Evolutionary conservation across 2,797 vertebrate species (phyloP).

Genomic region (Galago senegalensis): DNA sequence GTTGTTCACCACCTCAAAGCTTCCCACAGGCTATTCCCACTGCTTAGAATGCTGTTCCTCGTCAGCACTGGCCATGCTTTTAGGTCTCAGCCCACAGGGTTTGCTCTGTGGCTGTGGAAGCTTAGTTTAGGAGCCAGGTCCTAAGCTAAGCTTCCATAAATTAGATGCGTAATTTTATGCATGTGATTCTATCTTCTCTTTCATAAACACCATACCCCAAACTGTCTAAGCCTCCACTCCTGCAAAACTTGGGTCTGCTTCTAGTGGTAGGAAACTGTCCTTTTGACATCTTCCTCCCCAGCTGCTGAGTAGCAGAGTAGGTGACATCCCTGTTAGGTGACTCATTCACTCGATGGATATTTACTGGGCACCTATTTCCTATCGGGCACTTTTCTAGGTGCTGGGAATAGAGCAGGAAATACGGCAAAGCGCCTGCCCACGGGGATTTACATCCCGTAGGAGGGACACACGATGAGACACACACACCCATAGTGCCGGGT

Average conservation of each 20-base stretch:
- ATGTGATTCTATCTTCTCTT: background rate
- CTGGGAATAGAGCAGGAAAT: background rate
- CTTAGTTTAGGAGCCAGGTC: too few relatives aligned
- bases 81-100: background rate
- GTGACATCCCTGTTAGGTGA: background rate
- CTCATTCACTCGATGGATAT: background rate
- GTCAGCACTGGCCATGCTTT: background rate
- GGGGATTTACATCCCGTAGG: background rate
- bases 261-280: background rate
- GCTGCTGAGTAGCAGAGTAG: background rate
- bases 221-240: background rate
- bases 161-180: background rate
- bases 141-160: too few relatives aligned
- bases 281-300: background rate
- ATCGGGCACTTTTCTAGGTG: background rate
- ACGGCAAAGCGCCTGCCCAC: background rate
- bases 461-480: too few relatives aligned
- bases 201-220: background rate
- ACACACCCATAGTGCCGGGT: background rate
- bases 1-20: background rate
- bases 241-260: background rate
- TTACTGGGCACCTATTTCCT: background rate
- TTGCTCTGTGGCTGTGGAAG: fast-evolving
- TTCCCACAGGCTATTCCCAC: background rate
- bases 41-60: background rate